Evolutionary conservation across 37 sponge, comb jelly and placozoan species (phyloP).

Genomic region (Cliona cf. orientalis): DNA sequence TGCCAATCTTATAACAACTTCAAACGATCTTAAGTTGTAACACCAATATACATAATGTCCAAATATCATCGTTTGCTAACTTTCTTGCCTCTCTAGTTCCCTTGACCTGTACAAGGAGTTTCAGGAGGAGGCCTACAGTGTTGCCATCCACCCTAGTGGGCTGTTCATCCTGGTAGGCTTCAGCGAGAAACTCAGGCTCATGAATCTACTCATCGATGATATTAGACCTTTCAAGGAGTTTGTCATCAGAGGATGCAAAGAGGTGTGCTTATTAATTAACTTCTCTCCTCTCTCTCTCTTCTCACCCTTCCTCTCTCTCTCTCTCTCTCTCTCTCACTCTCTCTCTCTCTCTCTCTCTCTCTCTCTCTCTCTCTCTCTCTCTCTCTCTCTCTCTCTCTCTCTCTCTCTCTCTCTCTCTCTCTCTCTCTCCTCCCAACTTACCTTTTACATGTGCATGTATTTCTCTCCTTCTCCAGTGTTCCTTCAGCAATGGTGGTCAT

Average conservation of each 20-base stretch:
- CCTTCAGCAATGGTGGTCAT: slow-evolving; percentile 96
- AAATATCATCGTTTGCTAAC: no score
- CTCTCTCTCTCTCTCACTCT: no score
- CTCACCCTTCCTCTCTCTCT: no score
- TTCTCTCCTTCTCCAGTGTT: slow-evolving; percentile 60
- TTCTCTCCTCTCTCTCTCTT: no score
- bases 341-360: no score
- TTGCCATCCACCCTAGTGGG: slow-evolving; percentile 96
- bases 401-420: no score
- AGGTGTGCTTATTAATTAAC: no score
- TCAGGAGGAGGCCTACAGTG: slow-evolving; percentile 96
- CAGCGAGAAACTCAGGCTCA: slow-evolving; percentile 95
- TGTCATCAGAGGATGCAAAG: slow-evolving; percentile 94
- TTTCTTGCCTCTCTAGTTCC: slow-evolving; percentile 60
- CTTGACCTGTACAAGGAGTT: slow-evolving; percentile 92
- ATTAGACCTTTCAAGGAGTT: slow-evolving; percentile 94
- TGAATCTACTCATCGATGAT: slow-evolving; percentile 95
- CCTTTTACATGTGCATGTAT: background rate
- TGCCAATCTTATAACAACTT: no score
- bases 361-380: no score
- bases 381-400: no score
- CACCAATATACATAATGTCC: background rate
- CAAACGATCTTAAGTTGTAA: no score
- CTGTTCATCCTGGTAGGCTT: slow-evolving; percentile 95
- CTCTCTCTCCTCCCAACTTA: background rate